phyloP scores from a whole-genome alignment of 1,140 invertebrate species.

The Pomacea maculata region DNA sequence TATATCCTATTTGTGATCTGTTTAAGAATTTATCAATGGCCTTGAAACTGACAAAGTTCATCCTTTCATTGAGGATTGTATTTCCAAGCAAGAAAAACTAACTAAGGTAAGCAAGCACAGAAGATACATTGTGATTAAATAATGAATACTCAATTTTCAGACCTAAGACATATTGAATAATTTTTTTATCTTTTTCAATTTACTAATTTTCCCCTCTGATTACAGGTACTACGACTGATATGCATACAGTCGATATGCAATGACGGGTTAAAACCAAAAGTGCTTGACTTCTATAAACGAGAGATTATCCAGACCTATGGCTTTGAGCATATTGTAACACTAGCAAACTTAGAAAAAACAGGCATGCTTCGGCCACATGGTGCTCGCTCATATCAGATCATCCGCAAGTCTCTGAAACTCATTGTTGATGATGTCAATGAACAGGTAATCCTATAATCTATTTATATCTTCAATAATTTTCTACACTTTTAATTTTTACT shows the following conservation, averaged over 20 bases:
- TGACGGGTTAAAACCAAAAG: conserved; percentile 87
- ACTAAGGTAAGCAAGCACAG: conserved; percentile 70
- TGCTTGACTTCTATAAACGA: conserved; percentile 90
- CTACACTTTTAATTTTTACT: no score
- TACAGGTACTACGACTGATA: conserved; percentile 81
- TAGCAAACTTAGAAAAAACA: conserved; percentile 88
- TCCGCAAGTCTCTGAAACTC: conserved; percentile 72
- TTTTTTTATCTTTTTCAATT: neutral
- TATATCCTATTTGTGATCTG: conserved; percentile 3
- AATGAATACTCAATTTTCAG: no score
- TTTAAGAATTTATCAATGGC: conserved; percentile 84
- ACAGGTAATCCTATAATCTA: conserved; percentile 58
- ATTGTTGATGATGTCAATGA: conserved; percentile 89
- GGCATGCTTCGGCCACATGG: conserved; percentile 80
- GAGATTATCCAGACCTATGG: conserved; percentile 89
- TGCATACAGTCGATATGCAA: conserved; percentile 74
- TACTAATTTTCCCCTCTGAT: conserved; percentile 6
- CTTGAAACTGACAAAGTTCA: conserved; percentile 89
- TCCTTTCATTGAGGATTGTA: conserved; percentile 89
- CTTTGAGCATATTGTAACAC: conserved; percentile 82
- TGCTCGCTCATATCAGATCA: conserved; percentile 64
- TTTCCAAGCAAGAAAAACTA: conserved; percentile 83
- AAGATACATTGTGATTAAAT: no score
- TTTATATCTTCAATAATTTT: no score
- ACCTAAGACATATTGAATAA: no score